Conservation (phyloP, 2,888 invertebrate genomes). For the Limenitis camilla region DNA sequence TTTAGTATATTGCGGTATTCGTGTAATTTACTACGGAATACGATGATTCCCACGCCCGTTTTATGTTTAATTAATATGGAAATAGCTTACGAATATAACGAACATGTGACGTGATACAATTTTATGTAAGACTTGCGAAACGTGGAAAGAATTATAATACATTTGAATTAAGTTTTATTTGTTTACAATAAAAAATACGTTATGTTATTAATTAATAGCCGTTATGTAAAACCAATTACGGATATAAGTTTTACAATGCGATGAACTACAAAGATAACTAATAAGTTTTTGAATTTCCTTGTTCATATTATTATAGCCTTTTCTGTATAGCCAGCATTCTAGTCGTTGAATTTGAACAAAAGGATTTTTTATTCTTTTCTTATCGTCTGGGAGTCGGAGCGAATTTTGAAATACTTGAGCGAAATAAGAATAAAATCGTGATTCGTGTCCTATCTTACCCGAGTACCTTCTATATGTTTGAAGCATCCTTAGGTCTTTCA, state of each 20-base stretch:
- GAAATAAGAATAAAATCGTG: slow-evolving; percentile 49
- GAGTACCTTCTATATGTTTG: slow-evolving; percentile 38
- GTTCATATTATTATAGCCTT: too few relatives aligned
- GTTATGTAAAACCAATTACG: too few relatives aligned
- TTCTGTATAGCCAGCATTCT: slow-evolving; percentile 13
- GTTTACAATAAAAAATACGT: not conserved
- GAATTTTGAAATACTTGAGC: slow-evolving; percentile 45
- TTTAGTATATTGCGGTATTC: slow-evolving; percentile 50
- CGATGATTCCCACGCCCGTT: slow-evolving; percentile 45
- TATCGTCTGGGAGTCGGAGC: slow-evolving; percentile 35
- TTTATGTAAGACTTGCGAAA: not conserved
- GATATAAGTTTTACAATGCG: too few relatives aligned
- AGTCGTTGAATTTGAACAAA: slow-evolving; percentile 29
- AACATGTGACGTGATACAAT: not conserved
- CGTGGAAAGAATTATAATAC: not conserved
- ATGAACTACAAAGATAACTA: too few relatives aligned
- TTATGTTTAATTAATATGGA: slow-evolving; percentile 34
- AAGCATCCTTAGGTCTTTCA: slow-evolving; percentile 47
- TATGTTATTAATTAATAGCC: not conserved
- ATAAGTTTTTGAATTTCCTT: too few relatives aligned
- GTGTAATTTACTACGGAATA: slow-evolving; percentile 58
- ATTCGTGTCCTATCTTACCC: slow-evolving; percentile 41
- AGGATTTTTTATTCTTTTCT: slow-evolving; percentile 31
- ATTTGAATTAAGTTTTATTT: not conserved
- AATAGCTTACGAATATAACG: slow-evolving; percentile 7